phyloP scores from a whole-genome alignment of 2,888 invertebrate genomes.

The Sinohyriopsis cumingii region DNA sequence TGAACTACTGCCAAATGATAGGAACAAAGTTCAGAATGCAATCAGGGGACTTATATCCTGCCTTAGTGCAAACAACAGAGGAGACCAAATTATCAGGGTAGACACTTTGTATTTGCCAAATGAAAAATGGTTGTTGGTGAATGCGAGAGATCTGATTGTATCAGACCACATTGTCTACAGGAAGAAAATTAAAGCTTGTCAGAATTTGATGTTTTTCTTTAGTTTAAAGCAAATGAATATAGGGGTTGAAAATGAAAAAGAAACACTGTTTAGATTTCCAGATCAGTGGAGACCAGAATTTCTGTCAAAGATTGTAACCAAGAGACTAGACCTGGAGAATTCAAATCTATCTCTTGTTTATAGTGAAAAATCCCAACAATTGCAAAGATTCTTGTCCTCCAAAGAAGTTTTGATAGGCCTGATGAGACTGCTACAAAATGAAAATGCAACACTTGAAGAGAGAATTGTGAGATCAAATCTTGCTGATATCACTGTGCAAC shows the following conservation, averaged over 20 bases:
- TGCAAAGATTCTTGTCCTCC: conserved; percentile 7
- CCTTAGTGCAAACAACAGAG: no score
- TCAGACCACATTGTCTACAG: conserved; percentile 16
- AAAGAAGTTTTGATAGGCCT: conserved; percentile 6
- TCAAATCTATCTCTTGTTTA: not conserved
- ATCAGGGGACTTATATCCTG: no score
- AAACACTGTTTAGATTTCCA: conserved; percentile 28
- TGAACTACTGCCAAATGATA: no score
- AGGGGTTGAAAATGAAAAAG: conserved; percentile 1
- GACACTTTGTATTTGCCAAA: conserved; percentile 17
- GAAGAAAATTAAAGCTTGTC: conserved; percentile 6
- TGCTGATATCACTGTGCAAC: no score
- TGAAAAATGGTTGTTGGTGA: conserved; percentile 2
- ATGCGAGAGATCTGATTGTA: conserved; percentile 19
- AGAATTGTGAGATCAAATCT: not conserved
- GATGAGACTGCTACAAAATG: conserved; percentile 12
- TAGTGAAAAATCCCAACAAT: not conserved
- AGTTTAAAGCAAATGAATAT: conserved; percentile 13
- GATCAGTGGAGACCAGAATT: conserved; percentile 27
- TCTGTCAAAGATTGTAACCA: conserved; percentile 42
- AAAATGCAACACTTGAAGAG: not conserved
- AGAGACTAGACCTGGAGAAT: conserved; percentile 16
- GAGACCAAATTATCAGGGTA: not conserved
- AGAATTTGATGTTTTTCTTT: conserved; percentile 15
- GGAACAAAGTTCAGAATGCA: no score